Conservation (phyloP, 2,888 invertebrate genomes). For the Malthinus flaveolus region DNA sequence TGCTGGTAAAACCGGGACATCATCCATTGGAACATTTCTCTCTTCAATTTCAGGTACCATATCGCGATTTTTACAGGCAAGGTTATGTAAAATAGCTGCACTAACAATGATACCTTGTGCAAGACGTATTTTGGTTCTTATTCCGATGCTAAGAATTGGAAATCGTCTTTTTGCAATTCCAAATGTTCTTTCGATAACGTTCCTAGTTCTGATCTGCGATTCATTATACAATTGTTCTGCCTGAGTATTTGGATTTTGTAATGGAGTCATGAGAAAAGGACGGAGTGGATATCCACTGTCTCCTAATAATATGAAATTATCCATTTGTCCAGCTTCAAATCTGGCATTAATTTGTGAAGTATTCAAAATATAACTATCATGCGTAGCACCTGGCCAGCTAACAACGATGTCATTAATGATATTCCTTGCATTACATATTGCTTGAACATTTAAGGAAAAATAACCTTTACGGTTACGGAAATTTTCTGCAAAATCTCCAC, state of each 20-base stretch:
- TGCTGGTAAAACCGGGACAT: too few species aligned
- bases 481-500: conserved; percentile 35
- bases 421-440: conserved; percentile 33
- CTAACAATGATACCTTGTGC: conserved; percentile 32
- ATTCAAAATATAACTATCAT: conserved; percentile 18
- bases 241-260: conserved; percentile 23
- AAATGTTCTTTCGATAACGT: conserved; percentile 38
- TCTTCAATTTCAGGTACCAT: too few species aligned
- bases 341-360: conserved; percentile 8
- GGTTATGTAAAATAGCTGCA: conserved; percentile 34
- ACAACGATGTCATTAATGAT: conserved; percentile 36
- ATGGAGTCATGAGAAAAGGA: conserved; percentile 35
- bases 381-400: conserved; percentile 37
- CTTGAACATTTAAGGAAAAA: conserved; percentile 40
- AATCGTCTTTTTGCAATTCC: conserved; percentile 40
- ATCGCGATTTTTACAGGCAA: too few species aligned
- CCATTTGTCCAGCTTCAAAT: conserved; percentile 20
- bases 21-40: too few species aligned
- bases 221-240: conserved; percentile 35
- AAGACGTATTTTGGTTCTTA: conserved; percentile 33
- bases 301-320: conserved; percentile 29
- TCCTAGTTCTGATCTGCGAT: conserved; percentile 35
- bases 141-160: conserved; percentile 40
- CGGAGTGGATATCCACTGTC: conserved; percentile 40
- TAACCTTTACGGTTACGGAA: conserved; percentile 38